Conservation (phyloP, 2,113 vertebrate species). For the Climacteris rufus region DNA sequence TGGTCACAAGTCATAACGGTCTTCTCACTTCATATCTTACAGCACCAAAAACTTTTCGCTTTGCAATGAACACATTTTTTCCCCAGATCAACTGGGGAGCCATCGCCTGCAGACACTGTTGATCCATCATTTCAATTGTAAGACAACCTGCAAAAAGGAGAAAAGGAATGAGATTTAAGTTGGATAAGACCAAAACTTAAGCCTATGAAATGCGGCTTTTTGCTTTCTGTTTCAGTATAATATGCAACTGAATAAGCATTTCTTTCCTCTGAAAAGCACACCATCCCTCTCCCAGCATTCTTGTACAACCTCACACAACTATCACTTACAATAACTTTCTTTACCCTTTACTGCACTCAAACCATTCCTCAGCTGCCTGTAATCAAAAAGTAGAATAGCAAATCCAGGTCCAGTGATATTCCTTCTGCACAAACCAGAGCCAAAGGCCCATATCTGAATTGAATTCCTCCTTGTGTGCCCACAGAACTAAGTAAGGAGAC, state of each 20-base stretch:
- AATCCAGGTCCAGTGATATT: not conserved
- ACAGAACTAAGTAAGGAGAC: not conserved
- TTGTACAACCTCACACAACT: not conserved
- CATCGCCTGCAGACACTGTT: not conserved
- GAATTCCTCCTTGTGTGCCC: not conserved
- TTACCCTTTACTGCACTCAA: not conserved
- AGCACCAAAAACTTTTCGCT: not conserved
- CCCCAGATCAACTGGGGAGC: not conserved
- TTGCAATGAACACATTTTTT: not conserved
- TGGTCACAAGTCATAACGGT: not conserved
- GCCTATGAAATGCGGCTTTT: not conserved
- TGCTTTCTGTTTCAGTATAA: not conserved
- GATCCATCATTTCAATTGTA: conserved; percentile 83
- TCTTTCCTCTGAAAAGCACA: not conserved
- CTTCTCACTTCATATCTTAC: not conserved
- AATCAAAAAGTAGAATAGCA: not conserved
- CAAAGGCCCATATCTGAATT: not conserved
- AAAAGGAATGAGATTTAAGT: not conserved
- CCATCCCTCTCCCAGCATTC: not conserved
- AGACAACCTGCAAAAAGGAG: conserved; percentile 78
- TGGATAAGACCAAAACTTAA: not conserved
- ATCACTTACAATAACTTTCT: not conserved
- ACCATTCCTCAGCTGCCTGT: not conserved
- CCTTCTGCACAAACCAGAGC: not conserved
- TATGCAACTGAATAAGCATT: not conserved